Evolutionary conservation across 2,113 vertebrate genomes (phyloP), one percentile per base, ranked within the genome.

Genomic region (Beaufortia kweichowensis): DNA sequence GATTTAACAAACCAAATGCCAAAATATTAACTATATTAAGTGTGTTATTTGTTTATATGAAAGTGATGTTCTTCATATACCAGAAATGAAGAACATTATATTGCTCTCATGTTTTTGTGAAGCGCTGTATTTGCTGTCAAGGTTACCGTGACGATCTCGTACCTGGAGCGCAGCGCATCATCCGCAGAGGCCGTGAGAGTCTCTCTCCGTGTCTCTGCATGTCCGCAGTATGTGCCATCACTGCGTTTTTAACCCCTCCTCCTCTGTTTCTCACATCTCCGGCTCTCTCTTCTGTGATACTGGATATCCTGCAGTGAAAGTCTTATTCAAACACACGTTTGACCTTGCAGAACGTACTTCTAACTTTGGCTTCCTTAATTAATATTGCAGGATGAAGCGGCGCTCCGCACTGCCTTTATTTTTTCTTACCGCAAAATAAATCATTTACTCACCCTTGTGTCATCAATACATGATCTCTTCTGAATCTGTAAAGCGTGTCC

Each of bases 241-340:
- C 43, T 78, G 41, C 21, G 24, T 46, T 78, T 50, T 39, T 9
- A 61, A 33, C 35, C 68, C 48, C 56, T 65, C 39, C 68, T 78
- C 77, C 41, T 28, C 23, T 57, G 17, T 56, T 67, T 17, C 28
- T 48, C n/a, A 10, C 12, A 41, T 74, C 79, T 85, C 60, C 76
- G 87, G n/a, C n/a, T 83, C 83, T 86, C 74, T 81, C 80, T 76
- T 53, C 41, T 73, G 84, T 55, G 43, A 21, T 66, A 15, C 69
- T 76, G 26, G 1, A 64, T 84, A 75, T 78, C 79, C 82, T 48
- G 60, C 77, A 59, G 65, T 55, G 33, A 26, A 68, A n/a, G 9
- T 55, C 29, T 19, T 15, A 68, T 68, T 24, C 65, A 48, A 55
- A 69, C n/a, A 56, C 68, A 24, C 14, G 31, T 31, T 39, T 71